These are phyloP conservation scores for Magallana ariakensis DNA, from an alignment of 1,140 invertebrate species.

Conservation along the genomic window DNA sequence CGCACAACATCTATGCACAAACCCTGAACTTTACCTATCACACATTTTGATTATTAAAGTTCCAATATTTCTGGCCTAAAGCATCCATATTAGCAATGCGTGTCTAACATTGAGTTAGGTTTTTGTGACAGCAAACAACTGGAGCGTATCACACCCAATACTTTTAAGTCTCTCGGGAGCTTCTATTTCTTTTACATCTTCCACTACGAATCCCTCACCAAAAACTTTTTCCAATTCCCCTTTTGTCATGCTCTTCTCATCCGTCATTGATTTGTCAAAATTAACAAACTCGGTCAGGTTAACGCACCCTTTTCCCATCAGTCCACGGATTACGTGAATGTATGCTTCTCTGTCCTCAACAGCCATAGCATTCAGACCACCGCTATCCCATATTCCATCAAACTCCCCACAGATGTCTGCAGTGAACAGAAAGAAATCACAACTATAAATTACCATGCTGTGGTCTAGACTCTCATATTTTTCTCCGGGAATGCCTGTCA, in stretches of 20 bases:
- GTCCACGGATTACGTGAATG: not conserved
- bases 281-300: slow-evolving; percentile 39
- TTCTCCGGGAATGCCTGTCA: not conserved
- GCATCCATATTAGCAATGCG: too few species aligned
- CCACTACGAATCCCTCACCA: slow-evolving; percentile 24
- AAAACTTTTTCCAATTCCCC: slow-evolving; percentile 32
- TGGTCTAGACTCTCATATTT: slow-evolving; percentile 39
- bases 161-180: not conserved
- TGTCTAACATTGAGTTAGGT: not conserved
- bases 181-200: not conserved
- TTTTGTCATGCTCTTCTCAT: not conserved
- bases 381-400: slow-evolving; percentile 47
- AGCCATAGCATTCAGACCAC: slow-evolving; percentile 39
- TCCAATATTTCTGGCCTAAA: too few species aligned
- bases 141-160: not conserved
- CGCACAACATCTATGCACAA: too few species aligned
- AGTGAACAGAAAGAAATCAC: slow-evolving; percentile 44
- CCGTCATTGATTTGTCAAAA: not conserved
- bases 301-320: slow-evolving; percentile 41
- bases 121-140: slow-evolving; percentile 16
- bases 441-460: slow-evolving; percentile 35
- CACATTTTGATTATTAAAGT: too few species aligned
- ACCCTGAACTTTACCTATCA: too few species aligned
- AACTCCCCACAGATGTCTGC: slow-evolving; percentile 30
- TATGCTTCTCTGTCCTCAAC: slow-evolving; percentile 37